phyloP scores from a whole-genome alignment of 1,140 invertebrate species.

The Adelges cooleyi region DNA sequence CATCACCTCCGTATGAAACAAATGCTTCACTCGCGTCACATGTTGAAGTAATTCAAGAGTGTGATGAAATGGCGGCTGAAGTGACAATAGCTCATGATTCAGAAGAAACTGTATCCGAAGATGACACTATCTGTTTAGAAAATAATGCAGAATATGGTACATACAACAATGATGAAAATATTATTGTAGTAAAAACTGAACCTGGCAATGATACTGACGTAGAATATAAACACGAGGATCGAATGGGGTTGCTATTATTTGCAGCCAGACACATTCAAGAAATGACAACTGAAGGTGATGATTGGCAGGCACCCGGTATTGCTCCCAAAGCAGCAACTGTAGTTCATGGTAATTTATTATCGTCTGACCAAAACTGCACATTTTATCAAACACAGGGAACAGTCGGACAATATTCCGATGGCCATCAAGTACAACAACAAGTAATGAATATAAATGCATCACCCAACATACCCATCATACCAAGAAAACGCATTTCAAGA shows the following conservation, averaged over 20 bases:
- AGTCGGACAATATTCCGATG: constrained; percentile 8
- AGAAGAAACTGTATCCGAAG: constrained; percentile 13
- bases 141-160: constrained; percentile 22
- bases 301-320: background rate
- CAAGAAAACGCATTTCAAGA: background rate
- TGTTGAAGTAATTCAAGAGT: constrained; percentile 26
- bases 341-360: constrained; percentile 11
- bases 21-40: constrained; percentile 24
- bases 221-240: constrained; percentile 13
- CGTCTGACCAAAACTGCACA: constrained; percentile 1
- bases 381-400: constrained; percentile 15
- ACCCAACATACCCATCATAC: constrained; percentile 9
- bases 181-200: constrained; percentile 19
- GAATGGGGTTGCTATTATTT: constrained; percentile 14
- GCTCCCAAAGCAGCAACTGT: constrained; percentile 9
- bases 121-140: constrained; percentile 14
- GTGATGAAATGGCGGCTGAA: constrained; percentile 25
- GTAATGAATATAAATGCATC: constrained; percentile 12
- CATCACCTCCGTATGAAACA: constrained; percentile 10
- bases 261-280: constrained; percentile 20
- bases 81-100: constrained; percentile 20
- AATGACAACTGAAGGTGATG: constrained; percentile 11
- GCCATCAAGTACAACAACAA: background rate
- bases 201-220: background rate
- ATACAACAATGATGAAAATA: constrained; percentile 24